Evolutionary conservation across 2,113 vertebrate species (phyloP).

Genomic region (Aepyceros melampus): DNA sequence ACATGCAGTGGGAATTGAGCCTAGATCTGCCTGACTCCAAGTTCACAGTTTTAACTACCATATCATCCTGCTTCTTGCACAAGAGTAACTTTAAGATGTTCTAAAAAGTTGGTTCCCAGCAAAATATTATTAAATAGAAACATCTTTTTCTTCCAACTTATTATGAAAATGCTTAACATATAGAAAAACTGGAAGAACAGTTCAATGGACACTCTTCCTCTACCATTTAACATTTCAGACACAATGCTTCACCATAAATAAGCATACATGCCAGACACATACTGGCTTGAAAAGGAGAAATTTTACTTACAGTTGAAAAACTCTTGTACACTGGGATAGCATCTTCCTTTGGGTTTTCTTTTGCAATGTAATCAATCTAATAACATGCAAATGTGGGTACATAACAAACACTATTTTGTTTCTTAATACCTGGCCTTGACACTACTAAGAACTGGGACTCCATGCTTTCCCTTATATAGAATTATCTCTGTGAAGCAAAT

Average conservation of each 20-base stretch:
- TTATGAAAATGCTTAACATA: constrained; percentile 8
- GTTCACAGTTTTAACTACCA: constrained; percentile 26
- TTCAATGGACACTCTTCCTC: background rate
- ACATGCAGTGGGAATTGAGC: background rate
- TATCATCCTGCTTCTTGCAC: background rate
- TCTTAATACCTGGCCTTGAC: background rate
- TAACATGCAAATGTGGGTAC: background rate
- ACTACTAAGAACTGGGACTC: background rate
- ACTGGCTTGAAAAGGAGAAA: background rate
- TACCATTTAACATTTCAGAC: background rate
- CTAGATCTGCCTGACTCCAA: background rate
- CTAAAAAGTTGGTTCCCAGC: background rate
- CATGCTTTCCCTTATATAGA: background rate
- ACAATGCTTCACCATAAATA: background rate
- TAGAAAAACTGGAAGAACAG: constrained; percentile 13
- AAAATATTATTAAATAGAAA: background rate
- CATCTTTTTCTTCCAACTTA: background rate
- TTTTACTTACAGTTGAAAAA: background rate
- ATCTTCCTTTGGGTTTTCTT: constrained; percentile 30
- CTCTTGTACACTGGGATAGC: background rate
- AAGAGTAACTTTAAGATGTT: constrained; percentile 32
- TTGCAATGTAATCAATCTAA: constrained; percentile 11
- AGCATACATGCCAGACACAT: background rate
- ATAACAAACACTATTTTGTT: constrained; percentile 35
- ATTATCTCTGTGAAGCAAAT: background rate